These are phyloP conservation scores for Danionella dracula DNA, from an alignment of 2,797 vertebrate species.

Conservation along the genomic window DNA sequence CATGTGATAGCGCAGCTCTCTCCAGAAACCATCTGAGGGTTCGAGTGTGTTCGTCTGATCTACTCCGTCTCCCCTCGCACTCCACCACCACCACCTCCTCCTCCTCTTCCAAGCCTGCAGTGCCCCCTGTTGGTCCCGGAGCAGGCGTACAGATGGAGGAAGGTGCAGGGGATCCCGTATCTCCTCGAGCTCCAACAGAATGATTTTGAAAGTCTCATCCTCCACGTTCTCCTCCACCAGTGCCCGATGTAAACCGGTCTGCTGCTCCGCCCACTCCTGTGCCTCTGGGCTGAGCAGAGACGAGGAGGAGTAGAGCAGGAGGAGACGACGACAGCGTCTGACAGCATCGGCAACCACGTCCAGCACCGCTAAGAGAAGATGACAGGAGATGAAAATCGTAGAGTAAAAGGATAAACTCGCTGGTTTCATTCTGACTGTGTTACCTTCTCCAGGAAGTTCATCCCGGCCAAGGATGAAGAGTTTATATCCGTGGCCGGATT, in stretches of 20 bases:
- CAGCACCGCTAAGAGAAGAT: conserved; percentile 63
- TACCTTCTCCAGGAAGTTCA: conserved; percentile 81
- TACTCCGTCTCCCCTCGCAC: not conserved
- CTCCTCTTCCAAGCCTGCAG: conserved; percentile 65
- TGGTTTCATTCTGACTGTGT: no score
- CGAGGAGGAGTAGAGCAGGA: conserved; percentile 71
- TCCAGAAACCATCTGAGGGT: conserved; percentile 81
- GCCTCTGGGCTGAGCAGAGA: conserved; percentile 33
- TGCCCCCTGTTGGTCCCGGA: conserved; percentile 78
- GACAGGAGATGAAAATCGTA: not conserved
- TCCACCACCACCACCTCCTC: conserved; percentile 41
- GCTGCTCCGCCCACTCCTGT: conserved; percentile 69
- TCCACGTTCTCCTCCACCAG: conserved; percentile 57
- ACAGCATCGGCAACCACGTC: conserved; percentile 77
- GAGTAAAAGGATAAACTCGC: no score
- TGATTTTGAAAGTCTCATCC: conserved; percentile 73
- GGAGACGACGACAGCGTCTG: conserved; percentile 77
- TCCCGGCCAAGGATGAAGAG: conserved; percentile 86
- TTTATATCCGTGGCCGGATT: conserved; percentile 80
- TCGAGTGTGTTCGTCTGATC: conserved; percentile 25
- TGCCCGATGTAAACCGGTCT: conserved; percentile 74
- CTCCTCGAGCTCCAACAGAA: conserved; percentile 84
- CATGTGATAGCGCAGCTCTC: conserved; percentile 85
- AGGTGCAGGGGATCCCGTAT: conserved; percentile 71
- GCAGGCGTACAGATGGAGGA: conserved; percentile 80